Conservation (phyloP, 2,113 vertebrate species). For the Ptyas mucosa region DNA sequence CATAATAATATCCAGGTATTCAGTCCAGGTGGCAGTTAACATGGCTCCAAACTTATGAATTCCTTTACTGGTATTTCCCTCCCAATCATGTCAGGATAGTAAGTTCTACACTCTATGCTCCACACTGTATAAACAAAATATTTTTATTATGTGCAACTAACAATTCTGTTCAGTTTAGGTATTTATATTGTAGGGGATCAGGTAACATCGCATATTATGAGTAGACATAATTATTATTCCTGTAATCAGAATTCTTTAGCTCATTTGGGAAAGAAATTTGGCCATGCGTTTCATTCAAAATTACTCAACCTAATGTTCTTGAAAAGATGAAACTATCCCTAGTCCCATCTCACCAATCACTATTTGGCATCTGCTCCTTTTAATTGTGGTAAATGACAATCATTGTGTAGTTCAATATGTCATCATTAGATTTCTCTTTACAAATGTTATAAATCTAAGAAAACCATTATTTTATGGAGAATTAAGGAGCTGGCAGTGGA, state of each 20-base stretch:
- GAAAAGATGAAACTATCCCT: neutral
- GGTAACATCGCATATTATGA: neutral
- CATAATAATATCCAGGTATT: neutral
- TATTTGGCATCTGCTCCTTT: slow-evolving; percentile 9
- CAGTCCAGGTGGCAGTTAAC: neutral
- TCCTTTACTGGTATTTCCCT: neutral
- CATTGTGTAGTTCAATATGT: neutral
- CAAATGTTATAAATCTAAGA: slow-evolving; percentile 18
- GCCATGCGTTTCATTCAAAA: neutral
- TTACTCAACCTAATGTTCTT: neutral
- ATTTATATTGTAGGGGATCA: neutral
- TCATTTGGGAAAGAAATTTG: neutral
- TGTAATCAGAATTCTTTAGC: slow-evolving; percentile 5
- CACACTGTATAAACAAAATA: neutral
- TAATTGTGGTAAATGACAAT: slow-evolving; percentile 24
- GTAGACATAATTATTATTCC: slow-evolving; percentile 8
- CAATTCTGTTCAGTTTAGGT: neutral
- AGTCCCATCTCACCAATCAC: slow-evolving; percentile 7
- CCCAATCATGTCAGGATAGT: neutral
- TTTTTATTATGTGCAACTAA: neutral
- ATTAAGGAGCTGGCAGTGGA: slow-evolving; percentile 12
- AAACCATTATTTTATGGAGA: slow-evolving; percentile 9
- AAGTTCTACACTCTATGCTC: neutral
- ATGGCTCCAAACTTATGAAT: neutral
- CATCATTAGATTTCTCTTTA: slow-evolving; percentile 2